Evolutionary conservation across 1,140 invertebrate genomes (phyloP), one percentile per base, ranked within the genome.

Genomic region (Diprion similis): DNA sequence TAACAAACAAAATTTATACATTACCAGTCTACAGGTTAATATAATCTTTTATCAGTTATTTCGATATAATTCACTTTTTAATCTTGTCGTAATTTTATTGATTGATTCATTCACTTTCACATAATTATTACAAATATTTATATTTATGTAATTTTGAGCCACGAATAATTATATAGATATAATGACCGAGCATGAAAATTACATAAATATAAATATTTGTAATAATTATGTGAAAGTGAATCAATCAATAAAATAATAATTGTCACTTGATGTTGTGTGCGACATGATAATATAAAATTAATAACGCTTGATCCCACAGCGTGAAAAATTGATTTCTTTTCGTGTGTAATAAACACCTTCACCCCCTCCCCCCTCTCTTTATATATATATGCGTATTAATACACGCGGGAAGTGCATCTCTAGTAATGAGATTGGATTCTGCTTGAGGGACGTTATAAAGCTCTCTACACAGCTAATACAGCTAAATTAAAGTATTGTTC

Each of bases 311-410:
- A 85, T 86, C 80, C 82, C 75, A 76, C 80, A 81, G 83, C 80
- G 79, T 82, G 76, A 79, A 85, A 86, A 85, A 80, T 84, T 86
- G 85, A 86, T 87, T 85, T 81, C 82, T 84, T 82, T 81, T 74
- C 51, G 51, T 59, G n/a, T 37, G 24, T 37, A 37, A 37, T 37
- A 37, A 1, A 37, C 24, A 37, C 24, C 24, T 6, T 37, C 24
- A 37, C 24, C 24, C 6, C 24, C 0, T 6, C 6, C 24, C 6
- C 24, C 6, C 24, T 24, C 24, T 37, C 24, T 37, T 6, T 37
- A 1, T 37, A 1, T 37, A 37, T 37, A 37, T 37, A 37, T 37
- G 24, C 81, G 82, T 82, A 87, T 86, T 86, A 86, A 86, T 85
- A 86, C 24, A 1, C 51, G 51, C 82, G 77, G 81, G 80, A 82